These are phyloP conservation scores for Acropternis orthonyx DNA, from an alignment of 2,797 vertebrate genomes.

Conservation along the genomic window DNA sequence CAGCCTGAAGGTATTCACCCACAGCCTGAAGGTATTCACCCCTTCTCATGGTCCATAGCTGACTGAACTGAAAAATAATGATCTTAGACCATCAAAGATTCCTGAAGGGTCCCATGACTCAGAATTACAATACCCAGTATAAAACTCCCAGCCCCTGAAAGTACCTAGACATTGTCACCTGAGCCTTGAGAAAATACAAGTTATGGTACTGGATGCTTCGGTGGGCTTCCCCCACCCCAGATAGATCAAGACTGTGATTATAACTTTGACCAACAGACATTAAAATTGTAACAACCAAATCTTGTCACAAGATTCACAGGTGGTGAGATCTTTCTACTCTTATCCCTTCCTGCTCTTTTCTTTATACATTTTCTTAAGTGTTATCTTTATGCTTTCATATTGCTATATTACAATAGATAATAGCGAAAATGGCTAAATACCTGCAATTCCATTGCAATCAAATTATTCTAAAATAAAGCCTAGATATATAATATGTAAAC, in stretches of 20 bases:
- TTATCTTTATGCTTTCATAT: not conserved
- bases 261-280: not conserved
- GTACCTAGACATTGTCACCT: not conserved
- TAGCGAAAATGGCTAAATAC: not conserved
- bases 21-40: not conserved
- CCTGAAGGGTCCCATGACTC: not conserved
- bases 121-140: not conserved
- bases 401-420: not conserved
- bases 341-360: not conserved
- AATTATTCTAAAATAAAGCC: not conserved
- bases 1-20: not conserved
- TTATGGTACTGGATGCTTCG: not conserved
- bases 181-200: not conserved
- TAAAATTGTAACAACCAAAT: not conserved
- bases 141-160: not conserved
- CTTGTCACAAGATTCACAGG: not conserved
- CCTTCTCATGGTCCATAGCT: not conserved
- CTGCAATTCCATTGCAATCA: not conserved
- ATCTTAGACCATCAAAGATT: not conserved
- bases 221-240: not conserved
- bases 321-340: not conserved
- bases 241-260: not conserved
- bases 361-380: not conserved
- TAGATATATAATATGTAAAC: not conserved
- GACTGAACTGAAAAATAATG: not conserved